phyloP scores from a whole-genome alignment of 2,113 vertebrate species.

The Pristiophorus japonicus region DNA sequence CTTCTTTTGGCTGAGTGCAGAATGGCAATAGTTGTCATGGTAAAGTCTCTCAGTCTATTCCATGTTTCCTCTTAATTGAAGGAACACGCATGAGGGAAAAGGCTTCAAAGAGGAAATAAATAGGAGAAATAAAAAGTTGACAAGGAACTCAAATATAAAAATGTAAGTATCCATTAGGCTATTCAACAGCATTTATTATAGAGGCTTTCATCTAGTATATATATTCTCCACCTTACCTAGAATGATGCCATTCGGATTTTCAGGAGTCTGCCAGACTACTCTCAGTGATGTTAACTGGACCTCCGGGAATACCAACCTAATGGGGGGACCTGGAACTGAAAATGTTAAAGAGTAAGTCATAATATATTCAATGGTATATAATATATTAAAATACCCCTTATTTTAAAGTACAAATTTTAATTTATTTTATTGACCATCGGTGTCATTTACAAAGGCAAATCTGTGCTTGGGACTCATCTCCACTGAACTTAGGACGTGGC shows the following conservation, averaged over 20 bases:
- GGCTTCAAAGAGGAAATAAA: neutral
- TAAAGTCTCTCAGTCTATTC: neutral
- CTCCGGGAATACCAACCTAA: slow-evolving; percentile 86
- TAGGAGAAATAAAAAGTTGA: neutral
- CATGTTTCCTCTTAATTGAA: neutral
- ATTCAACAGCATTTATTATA: neutral
- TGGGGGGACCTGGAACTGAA: slow-evolving; percentile 76
- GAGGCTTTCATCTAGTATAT: neutral
- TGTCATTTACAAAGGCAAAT: neutral
- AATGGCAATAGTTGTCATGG: neutral
- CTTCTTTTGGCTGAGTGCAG: neutral
- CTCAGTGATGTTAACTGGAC: slow-evolving; percentile 75
- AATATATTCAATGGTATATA: neutral
- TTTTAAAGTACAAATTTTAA: neutral
- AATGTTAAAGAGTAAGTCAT: neutral
- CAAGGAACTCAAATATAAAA: neutral
- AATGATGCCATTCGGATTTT: slow-evolving; percentile 81
- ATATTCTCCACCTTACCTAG: slow-evolving; percentile 65
- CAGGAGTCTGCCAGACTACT: slow-evolving; percentile 84
- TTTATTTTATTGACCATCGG: neutral
- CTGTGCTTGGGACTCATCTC: neutral
- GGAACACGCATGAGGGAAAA: neutral
- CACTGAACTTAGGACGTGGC: neutral
- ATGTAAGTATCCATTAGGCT: neutral
- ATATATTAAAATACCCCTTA: neutral